Percentiles rank a stretch among this genome's conserved stretches.
Evolutionary conservation across 2,888 invertebrate genomes (phyloP).

Genomic region (Drosophila prostipennis): DNA sequence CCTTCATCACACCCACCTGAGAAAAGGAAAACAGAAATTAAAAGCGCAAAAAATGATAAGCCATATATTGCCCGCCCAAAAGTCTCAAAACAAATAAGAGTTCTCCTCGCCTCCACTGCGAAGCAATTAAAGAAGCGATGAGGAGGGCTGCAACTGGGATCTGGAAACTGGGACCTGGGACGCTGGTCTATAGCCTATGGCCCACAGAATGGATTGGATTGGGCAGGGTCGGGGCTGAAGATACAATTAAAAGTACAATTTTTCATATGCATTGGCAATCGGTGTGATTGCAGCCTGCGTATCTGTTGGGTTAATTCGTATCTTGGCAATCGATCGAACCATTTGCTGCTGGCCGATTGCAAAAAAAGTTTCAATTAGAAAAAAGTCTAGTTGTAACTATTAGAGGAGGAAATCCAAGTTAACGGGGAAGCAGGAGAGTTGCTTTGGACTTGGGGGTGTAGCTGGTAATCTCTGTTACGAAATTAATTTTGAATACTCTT

Average conservation of each 20-base stretch:
- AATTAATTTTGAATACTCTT: constrained; percentile 71
- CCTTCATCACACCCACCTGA: constrained; percentile 31
- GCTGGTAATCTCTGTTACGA: constrained; percentile 73
- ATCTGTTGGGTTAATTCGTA: constrained; percentile 65
- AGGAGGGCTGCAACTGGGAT: constrained; percentile 11
- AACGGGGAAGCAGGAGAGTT: constrained; percentile 10
- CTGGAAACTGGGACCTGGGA: background rate
- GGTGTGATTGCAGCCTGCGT: constrained; percentile 38
- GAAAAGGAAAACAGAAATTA: constrained; percentile 28
- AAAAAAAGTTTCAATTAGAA: constrained; percentile 58
- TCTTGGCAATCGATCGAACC: constrained; percentile 66
- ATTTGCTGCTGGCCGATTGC: constrained; percentile 41
- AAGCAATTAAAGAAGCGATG: constrained; percentile 63
- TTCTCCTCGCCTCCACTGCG: constrained; percentile 40
- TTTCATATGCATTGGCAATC: constrained; percentile 56
- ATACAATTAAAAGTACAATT: constrained; percentile 64
- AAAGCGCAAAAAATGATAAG: constrained; percentile 50
- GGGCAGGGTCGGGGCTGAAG: constrained; percentile 19
- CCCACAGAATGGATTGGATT: constrained; percentile 1
- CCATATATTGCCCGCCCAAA: constrained; percentile 50
- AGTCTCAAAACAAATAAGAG: constrained; percentile 53
- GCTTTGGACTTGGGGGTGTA: constrained; percentile 66
- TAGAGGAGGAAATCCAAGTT: constrained; percentile 16
- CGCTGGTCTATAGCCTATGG: constrained; percentile 13
- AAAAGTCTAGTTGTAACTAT: constrained; percentile 45